These are phyloP conservation scores for Plodia interpunctella DNA, from an alignment of 1,140 invertebrate genomes.

Conservation along the genomic window DNA sequence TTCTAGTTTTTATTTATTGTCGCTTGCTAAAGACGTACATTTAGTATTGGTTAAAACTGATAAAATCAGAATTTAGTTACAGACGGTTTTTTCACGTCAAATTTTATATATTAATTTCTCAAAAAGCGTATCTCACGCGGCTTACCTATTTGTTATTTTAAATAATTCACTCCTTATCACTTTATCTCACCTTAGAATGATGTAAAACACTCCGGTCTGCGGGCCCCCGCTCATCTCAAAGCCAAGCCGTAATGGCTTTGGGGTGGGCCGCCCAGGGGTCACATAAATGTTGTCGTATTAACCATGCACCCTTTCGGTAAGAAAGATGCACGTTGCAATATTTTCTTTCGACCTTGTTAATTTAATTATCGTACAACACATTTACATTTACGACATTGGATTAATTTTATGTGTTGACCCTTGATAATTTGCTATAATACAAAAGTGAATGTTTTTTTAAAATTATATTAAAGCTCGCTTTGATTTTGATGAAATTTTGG, in stretches of 20 bases:
- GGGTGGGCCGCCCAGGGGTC: background rate
- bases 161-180: background rate
- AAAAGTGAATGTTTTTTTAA: too few species aligned
- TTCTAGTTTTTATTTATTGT: too few species aligned
- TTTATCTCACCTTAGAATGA: background rate
- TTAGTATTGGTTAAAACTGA: too few species aligned
- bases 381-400: background rate
- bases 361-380: background rate
- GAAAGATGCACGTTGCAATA: conserved; percentile 10
- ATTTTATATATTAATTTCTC: too few species aligned
- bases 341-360: background rate
- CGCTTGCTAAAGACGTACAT: too few species aligned
- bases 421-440: too few species aligned
- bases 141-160: too few species aligned
- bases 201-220: background rate
- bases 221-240: background rate
- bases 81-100: too few species aligned
- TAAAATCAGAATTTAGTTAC: too few species aligned
- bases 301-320: conserved; percentile 7
- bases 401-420: background rate
- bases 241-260: background rate
- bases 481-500: background rate
- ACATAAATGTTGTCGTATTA: conserved; percentile 8
- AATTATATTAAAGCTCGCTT: too few species aligned
- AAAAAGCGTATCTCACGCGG: too few species aligned